Percentiles rank a stretch among this genome's conserved stretches.
phyloP scores from a whole-genome alignment of 2,888 invertebrate genomes.

The Rhopalosiphum nymphaeae region DNA sequence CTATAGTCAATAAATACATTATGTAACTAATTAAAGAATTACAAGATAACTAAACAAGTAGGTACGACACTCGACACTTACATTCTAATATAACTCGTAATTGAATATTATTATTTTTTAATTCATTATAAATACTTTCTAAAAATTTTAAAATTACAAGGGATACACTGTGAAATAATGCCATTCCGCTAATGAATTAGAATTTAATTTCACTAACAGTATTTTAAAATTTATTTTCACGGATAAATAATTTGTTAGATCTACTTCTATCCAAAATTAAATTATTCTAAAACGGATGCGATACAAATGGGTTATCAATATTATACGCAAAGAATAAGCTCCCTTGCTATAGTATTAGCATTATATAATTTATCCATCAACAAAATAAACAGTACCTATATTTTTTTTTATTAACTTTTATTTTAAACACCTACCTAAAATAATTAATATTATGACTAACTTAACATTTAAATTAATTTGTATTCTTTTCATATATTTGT shows the following conservation, averaged over 20 bases:
- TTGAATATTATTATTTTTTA: not conserved
- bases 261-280: not conserved
- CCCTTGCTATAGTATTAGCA: not conserved
- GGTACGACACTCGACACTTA: not conserved
- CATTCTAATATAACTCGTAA: not conserved
- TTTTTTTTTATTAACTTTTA: not conserved
- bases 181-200: not conserved
- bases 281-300: not conserved
- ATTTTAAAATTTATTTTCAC: slow-evolving; percentile 20
- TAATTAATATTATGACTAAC: not conserved
- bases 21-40: not conserved
- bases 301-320: slow-evolving; percentile 37
- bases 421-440: not conserved
- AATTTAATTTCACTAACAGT: slow-evolving; percentile 20
- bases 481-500: not conserved
- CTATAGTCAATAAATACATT: not conserved
- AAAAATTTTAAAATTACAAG: not conserved
- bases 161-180: not conserved
- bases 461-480: not conserved
- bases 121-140: not conserved
- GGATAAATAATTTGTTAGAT: slow-evolving; percentile 19
- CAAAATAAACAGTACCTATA: not conserved
- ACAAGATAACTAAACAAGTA: not conserved
- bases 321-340: slow-evolving; percentile 5
- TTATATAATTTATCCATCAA: not conserved